Conservation (phyloP, 2,797 vertebrate genomes). For the Natrix natrix region DNA sequence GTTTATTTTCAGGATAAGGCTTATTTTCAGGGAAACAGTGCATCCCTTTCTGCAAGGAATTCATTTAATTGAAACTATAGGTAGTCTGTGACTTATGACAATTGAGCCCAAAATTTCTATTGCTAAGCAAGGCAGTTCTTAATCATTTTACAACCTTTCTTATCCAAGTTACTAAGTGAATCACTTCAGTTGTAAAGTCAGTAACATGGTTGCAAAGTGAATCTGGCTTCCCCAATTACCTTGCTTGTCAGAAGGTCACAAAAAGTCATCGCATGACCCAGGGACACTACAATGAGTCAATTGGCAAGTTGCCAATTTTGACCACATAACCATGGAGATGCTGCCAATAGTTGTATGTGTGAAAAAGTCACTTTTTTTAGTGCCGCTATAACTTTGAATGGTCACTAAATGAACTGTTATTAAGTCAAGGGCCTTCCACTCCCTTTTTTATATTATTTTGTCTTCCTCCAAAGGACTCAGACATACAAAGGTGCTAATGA, state of each 20-base stretch:
- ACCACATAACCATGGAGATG: no score
- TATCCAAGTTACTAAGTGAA: not conserved
- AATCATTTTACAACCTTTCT: not conserved
- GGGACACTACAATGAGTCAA: not conserved
- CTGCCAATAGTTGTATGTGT: no score
- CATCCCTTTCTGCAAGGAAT: not conserved
- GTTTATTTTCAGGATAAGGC: no score
- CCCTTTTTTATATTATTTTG: not conserved
- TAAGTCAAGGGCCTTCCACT: conserved; percentile 11
- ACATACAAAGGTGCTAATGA: not conserved
- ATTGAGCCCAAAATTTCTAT: not conserved
- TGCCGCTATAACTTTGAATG: no score
- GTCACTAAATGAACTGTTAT: no score
- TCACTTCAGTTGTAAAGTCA: not conserved
- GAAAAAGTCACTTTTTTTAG: no score
- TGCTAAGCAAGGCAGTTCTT: not conserved
- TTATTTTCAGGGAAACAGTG: no score
- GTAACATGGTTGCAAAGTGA: not conserved
- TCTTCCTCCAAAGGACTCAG: not conserved
- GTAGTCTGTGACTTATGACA: not conserved
- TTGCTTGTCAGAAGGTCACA: not conserved
- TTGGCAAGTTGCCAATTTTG: not conserved
- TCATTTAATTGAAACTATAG: not conserved
- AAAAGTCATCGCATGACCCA: not conserved
- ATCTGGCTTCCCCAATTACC: not conserved